Evolutionary conservation across 2,113 vertebrate species (phyloP).

Genomic region (Aegotheles bennettii): DNA sequence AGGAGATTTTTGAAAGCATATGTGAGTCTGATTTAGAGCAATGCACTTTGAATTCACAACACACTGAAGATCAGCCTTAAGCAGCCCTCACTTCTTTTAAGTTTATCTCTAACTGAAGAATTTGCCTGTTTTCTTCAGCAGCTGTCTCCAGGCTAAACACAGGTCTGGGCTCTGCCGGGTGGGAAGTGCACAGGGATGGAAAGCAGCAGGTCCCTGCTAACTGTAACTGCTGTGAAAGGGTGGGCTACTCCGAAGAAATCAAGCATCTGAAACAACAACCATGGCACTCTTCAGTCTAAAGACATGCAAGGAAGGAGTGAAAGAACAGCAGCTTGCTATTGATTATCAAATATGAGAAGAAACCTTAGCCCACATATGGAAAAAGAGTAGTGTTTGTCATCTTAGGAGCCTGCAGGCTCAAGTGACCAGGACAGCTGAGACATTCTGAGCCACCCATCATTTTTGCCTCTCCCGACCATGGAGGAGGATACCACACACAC

Average conservation of each 20-base stretch:
- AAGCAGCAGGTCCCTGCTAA: background rate
- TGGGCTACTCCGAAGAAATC: background rate
- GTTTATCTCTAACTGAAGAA: constrained; percentile 42
- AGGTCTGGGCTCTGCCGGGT: background rate
- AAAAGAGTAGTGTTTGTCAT: background rate
- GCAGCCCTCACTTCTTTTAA: constrained; percentile 5
- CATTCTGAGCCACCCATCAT: background rate
- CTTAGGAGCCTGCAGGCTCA: background rate
- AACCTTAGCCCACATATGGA: background rate
- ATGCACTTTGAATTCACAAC: background rate
- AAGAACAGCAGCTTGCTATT: background rate
- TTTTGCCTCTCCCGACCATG: background rate
- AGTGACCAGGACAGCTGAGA: background rate
- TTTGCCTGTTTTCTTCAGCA: background rate
- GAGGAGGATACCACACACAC: background rate
- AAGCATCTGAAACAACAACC: background rate
- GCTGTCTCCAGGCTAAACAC: background rate
- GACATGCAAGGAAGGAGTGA: background rate
- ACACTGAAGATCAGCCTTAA: background rate
- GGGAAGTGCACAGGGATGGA: background rate
- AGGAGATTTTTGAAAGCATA: background rate
- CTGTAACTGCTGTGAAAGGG: background rate
- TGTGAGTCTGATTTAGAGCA: background rate
- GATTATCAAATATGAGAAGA: background rate
- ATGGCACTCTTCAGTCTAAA: background rate